phyloP scores from a whole-genome alignment of 2,797 vertebrate species.

The Alectoris magna region DNA sequence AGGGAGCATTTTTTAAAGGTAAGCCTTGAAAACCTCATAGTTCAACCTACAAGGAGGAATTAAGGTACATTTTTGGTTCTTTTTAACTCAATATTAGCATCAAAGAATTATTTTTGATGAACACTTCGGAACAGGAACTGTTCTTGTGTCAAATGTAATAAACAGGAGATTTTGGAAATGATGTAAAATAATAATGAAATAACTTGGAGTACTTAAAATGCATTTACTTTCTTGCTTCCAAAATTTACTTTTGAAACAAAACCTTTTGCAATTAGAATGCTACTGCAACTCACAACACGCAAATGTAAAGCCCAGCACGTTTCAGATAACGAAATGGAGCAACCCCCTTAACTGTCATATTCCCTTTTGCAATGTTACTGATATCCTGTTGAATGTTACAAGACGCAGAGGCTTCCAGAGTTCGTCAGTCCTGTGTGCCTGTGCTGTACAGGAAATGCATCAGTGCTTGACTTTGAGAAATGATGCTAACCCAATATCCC shows the following conservation, averaged over 20 bases:
- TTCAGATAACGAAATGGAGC: not conserved
- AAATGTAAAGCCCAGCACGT: not conserved
- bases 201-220: not conserved
- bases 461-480: not conserved
- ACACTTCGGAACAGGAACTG: not conserved
- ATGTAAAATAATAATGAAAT: not conserved
- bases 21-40: not conserved
- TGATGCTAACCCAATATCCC: not conserved
- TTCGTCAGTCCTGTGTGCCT: fast-evolving
- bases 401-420: not conserved
- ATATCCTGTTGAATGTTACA: not conserved
- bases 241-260: not conserved
- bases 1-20: not conserved
- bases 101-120: not conserved
- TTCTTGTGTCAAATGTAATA: not conserved
- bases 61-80: not conserved
- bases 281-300: not conserved
- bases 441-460: fast-evolving
- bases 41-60: not conserved
- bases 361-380: not conserved
- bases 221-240: not conserved
- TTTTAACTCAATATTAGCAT: not conserved
- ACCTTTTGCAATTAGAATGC: not conserved
- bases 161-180: not conserved
- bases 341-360: not conserved